Conservation (phyloP, 2,888 invertebrate genomes). For the Nematopogon swammerdamellus region DNA sequence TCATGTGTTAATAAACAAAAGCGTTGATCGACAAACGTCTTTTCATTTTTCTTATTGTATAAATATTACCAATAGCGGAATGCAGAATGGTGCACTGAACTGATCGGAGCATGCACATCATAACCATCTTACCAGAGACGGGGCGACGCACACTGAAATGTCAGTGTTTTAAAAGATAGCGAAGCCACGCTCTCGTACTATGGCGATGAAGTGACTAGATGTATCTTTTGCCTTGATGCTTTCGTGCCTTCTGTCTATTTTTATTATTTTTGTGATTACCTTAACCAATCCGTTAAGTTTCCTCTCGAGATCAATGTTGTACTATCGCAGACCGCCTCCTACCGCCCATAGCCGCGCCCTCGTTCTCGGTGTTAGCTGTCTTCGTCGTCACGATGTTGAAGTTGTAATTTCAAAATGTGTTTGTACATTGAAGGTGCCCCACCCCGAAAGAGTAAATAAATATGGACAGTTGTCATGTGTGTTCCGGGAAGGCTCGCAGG, state of each 20-base stretch:
- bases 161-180: too few species aligned
- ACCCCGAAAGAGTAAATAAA: constrained; percentile 60
- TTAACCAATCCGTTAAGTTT: too few species aligned
- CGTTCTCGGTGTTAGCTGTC: neutral
- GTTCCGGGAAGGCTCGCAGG: constrained; percentile 66
- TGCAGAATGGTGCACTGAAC: constrained; percentile 14
- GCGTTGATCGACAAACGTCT: neutral
- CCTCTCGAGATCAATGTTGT: neutral
- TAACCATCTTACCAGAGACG: neutral
- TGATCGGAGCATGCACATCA: constrained; percentile 12
- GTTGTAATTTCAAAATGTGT: constrained; percentile 40
- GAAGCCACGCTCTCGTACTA: neutral
- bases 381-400: neutral
- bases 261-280: neutral
- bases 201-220: neutral
- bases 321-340: neutral
- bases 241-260: neutral
- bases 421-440: constrained; percentile 65
- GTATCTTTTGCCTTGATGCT: neutral
- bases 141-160: neutral
- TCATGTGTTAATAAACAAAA: constrained; percentile 56
- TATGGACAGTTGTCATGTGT: constrained; percentile 65
- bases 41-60: neutral
- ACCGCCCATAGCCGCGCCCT: neutral
- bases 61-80: constrained; percentile 1